A percentile compares a stretch with the other conserved stretches of the same genome.
These are phyloP conservation scores for Petaurus breviceps DNA, from an alignment of 2,113 vertebrate species.

Conservation along the genomic window DNA sequence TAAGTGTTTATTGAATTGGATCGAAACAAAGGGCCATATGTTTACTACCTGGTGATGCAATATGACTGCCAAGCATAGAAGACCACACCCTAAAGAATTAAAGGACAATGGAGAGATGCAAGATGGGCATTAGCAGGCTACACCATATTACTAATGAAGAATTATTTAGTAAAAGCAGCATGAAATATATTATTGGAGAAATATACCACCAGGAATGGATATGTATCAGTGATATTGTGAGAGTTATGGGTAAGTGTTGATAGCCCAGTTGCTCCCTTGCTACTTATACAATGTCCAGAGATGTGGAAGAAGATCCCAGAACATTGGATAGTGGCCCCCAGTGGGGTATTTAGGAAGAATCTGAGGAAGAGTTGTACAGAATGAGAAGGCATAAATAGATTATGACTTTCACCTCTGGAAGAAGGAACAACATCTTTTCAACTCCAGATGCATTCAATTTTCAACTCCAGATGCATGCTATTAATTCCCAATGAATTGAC, in stretches of 20 bases:
- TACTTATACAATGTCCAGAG: neutral
- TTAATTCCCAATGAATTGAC: neutral
- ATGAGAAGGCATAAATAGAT: neutral
- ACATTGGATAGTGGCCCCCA: neutral
- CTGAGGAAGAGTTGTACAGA: neutral
- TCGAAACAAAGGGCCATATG: neutral
- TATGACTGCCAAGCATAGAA: neutral
- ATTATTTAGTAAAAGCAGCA: neutral
- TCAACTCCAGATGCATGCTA: neutral
- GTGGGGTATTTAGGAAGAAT: neutral
- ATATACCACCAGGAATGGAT: neutral
- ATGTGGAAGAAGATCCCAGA: neutral
- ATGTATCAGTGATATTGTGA: neutral
- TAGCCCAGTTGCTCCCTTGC: neutral
- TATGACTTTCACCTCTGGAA: neutral
- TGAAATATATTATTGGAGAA: neutral
- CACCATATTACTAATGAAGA: neutral
- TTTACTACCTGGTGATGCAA: neutral
- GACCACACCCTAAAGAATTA: neutral
- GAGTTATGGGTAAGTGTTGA: neutral
- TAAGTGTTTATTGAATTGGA: neutral
- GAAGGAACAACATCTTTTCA: neutral
- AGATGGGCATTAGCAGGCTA: neutral
- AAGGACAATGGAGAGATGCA: neutral
- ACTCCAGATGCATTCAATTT: neutral